Evolutionary conservation across 2,113 vertebrate genomes (phyloP).

Genomic region (Muntiacus reevesi): DNA sequence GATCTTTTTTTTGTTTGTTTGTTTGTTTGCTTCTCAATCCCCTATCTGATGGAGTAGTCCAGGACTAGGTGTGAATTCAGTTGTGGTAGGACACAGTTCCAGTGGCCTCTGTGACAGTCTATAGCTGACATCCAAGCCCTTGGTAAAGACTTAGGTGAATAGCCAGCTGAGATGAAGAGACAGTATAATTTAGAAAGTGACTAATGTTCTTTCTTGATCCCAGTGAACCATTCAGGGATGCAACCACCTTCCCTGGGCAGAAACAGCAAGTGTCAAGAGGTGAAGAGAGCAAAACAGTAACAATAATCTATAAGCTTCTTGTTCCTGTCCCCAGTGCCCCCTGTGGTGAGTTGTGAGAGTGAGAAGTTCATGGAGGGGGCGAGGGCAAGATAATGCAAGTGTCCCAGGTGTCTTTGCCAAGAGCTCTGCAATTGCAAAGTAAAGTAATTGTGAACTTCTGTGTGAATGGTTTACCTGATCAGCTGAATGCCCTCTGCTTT

Average conservation of each 20-base stretch:
- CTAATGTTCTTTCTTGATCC: not conserved
- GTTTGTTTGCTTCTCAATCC: not conserved
- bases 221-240: not conserved
- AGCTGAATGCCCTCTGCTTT: conserved; percentile 5
- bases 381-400: not conserved
- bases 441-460: not conserved
- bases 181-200: conserved; percentile 9
- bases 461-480: not conserved
- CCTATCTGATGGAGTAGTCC: not conserved
- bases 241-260: not conserved
- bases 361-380: conserved; percentile 43
- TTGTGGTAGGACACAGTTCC: not conserved
- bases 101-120: not conserved
- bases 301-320: conserved; percentile 21
- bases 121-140: not conserved
- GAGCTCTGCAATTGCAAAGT: not conserved
- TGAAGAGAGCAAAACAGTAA: conserved; percentile 32
- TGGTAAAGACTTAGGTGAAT: not conserved
- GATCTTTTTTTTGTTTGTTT: not conserved
- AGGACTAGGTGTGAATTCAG: not conserved
- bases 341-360: conserved; percentile 15
- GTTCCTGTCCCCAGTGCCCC: not conserved
- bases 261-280: not conserved
- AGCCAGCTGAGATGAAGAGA: not conserved
- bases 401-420: not conserved